A percentile compares a stretch with the other conserved stretches of the same genome.
Evolutionary conservation across 2,888 invertebrate species (phyloP).

Genomic region (Agrotis ipsilon): DNA sequence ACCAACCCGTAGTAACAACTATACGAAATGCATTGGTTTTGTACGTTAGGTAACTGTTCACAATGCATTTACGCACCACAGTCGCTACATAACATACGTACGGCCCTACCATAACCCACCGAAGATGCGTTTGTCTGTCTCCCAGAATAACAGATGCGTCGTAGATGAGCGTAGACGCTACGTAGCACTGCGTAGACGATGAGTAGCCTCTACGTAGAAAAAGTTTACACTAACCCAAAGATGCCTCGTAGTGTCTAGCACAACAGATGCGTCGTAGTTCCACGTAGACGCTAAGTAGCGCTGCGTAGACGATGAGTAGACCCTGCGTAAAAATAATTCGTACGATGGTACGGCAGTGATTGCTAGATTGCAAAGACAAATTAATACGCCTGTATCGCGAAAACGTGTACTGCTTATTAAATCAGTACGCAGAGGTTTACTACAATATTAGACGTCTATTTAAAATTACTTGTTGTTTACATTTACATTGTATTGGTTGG

Average conservation of each 20-base stretch:
- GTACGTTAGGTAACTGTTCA: too few relatives aligned
- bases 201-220: not conserved
- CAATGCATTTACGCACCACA: not conserved
- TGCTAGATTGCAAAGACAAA: too few relatives aligned
- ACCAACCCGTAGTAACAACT: not conserved
- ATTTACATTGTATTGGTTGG: constrained; percentile 31
- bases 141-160: not conserved
- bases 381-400: too few relatives aligned
- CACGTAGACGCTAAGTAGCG: not conserved
- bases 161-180: not conserved
- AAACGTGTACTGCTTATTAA: not conserved
- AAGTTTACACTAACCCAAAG: too few relatives aligned
- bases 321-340: not conserved
- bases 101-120: too few relatives aligned
- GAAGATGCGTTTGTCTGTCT: not conserved
- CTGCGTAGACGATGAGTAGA: not conserved
- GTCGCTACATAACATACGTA: too few relatives aligned
- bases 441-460: constrained; percentile 5
- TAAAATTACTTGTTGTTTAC: constrained; percentile 27
- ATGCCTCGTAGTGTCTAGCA: not conserved
- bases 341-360: not conserved
- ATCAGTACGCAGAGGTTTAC: not conserved
- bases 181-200: not conserved
- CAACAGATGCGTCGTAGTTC: not conserved
- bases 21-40: not conserved